phyloP scores from a whole-genome alignment of 2,113 vertebrate species.

The Sapayoa aenigma region DNA sequence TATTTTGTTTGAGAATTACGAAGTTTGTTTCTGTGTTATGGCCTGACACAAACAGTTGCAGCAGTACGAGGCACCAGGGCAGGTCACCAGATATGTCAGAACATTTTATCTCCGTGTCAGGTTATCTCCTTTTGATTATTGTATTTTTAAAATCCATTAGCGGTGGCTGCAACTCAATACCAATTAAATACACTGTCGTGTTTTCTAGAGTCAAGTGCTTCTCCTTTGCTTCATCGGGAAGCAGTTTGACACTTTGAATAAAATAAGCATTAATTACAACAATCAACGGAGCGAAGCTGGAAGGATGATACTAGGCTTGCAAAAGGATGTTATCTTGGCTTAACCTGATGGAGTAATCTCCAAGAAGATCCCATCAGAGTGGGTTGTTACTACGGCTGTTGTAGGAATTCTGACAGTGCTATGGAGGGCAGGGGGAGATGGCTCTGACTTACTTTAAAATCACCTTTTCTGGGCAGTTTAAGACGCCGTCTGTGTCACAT shows the following conservation, averaged over 20 bases:
- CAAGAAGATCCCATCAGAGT: not conserved
- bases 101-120: not conserved
- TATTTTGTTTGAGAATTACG: not conserved
- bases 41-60: not conserved
- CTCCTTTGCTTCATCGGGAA: not conserved
- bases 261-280: slow-evolving; percentile 40
- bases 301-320: not conserved
- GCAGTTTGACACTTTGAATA: slow-evolving; percentile 25
- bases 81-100: not conserved
- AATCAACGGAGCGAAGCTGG: slow-evolving; percentile 8
- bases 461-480: not conserved
- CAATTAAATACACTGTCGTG: not conserved
- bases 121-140: slow-evolving; percentile 21
- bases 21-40: not conserved
- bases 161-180: not conserved
- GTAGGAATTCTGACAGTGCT: not conserved
- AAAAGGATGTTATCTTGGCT: not conserved
- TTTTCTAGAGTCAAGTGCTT: not conserved
- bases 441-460: not conserved
- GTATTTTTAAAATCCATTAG: slow-evolving; percentile 54
- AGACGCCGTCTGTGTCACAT: not conserved
- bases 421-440: not conserved
- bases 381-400: not conserved
- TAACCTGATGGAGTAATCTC: not conserved
- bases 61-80: not conserved